Evolutionary conservation across 2,888 invertebrate species (phyloP).

Genomic region (Chaetoderma sp.): DNA sequence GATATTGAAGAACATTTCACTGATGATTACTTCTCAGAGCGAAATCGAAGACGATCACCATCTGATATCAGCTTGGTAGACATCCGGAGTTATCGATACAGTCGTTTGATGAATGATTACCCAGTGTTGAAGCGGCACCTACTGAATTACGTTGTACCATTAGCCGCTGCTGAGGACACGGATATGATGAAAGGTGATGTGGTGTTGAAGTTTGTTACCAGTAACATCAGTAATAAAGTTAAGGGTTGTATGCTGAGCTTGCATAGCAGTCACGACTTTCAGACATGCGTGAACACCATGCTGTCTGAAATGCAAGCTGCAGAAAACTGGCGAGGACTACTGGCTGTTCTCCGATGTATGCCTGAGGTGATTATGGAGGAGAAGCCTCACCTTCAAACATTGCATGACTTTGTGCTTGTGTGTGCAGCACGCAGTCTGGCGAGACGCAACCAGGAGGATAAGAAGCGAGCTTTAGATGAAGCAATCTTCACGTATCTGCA

Average conservation of each 20-base stretch:
- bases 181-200: conserved; percentile 54
- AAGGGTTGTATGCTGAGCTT: conserved; percentile 58
- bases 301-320: conserved; percentile 45
- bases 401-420: conserved; percentile 55
- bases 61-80: conserved; percentile 60
- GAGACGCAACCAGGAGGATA: too few relatives aligned
- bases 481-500: neutral
- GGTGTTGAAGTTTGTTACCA: conserved; percentile 58
- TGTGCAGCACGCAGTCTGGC: conserved; percentile 31
- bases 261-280: conserved; percentile 50
- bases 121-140: conserved; percentile 58
- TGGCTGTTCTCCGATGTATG: conserved; percentile 50
- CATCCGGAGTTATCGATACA: conserved; percentile 61
- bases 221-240: conserved; percentile 51
- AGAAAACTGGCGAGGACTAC: conserved; percentile 50
- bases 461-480: neutral
- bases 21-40: conserved; percentile 45
- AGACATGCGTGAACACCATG: conserved; percentile 45
- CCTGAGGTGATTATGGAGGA: conserved; percentile 45
- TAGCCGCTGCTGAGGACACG: conserved; percentile 55
- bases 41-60: neutral
- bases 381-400: conserved; percentile 41
- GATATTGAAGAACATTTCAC: conserved; percentile 51
- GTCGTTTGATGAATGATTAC: conserved; percentile 54
- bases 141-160: conserved; percentile 53